Conservation (phyloP, 2,113 vertebrate genomes). For the Cephalopterus ornatus region DNA sequence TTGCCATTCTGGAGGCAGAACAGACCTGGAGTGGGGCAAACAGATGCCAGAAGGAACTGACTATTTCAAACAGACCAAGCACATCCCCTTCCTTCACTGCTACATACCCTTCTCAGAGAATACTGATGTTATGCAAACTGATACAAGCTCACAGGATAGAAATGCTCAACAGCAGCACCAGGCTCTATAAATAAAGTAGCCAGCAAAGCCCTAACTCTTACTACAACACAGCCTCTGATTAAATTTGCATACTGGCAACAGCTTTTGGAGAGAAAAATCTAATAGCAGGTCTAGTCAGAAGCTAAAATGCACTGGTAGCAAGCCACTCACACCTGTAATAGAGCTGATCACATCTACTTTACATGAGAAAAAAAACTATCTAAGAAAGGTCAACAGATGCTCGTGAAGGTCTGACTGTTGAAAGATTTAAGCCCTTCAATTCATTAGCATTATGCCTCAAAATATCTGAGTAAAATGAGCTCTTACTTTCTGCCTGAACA, state of each 20-base stretch:
- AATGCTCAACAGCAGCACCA: not conserved
- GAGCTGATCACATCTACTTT: not conserved
- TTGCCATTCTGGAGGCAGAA: not conserved
- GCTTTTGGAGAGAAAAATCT: not conserved
- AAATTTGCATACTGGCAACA: not conserved
- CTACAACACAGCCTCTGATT: fast-evolving
- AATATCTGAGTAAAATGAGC: not conserved
- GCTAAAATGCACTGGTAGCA: not conserved
- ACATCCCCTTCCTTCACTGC: not conserved
- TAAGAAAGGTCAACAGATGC: not conserved
- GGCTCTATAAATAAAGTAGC: not conserved
- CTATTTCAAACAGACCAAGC: not conserved
- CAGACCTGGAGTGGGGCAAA: not conserved
- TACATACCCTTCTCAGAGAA: not conserved
- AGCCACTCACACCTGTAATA: not conserved
- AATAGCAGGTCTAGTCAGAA: not conserved
- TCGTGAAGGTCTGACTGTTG: not conserved
- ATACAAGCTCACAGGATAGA: not conserved
- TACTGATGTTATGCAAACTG: not conserved
- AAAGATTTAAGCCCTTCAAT: not conserved
- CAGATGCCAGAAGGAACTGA: not conserved
- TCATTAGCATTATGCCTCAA: not conserved
- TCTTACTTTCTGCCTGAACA: not conserved
- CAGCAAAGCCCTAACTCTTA: not conserved
- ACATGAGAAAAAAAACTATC: not conserved